Base-by-base conservation (phyloP, 2,888 invertebrate species). In the Troides oblongomaculatus region DNA sequence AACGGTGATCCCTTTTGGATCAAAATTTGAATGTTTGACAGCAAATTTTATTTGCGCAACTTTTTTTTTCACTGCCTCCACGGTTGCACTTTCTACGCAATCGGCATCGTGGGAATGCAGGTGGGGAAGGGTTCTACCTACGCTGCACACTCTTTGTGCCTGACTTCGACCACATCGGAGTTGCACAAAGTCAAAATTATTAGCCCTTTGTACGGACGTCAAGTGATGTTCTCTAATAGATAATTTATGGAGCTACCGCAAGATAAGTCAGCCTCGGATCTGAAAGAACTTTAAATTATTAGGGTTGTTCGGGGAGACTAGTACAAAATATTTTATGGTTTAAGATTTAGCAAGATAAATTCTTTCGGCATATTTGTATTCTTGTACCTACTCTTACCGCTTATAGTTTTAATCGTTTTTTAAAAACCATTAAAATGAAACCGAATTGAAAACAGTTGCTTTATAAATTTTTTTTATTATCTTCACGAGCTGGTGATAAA, bases 161-260 rank as follows among this genome's bases (percentile, higher is more conserved):
- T 74, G 76, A 76, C 74, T 81, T 78, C 78, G 76, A 78, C 76
- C 72, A 80, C 83, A 80, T 80, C 82, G 78, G 83, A 79, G 87
- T 92, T 91, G 92, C 90, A 92, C 90, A 91, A 90, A 90, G 87
- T 90, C 85, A 83, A 73, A 76, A 79, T 76, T 79, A 84, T 87
- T 84, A 79, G 81, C 80, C 84, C 80, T 85, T 92, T 92, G 90
- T 92, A 83, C 77, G 82, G 76, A 87, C 82, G 92, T 92, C 92
- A 88, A 88, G 85, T 85, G 87, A 89, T 86, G 85, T 89, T 89
- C 89, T 73, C 87, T 90, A 90, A 90, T 90, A 91, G 90, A 90
- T 91, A 90, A 92, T 92, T 92, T 92, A 92, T 92, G 85, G 83
- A 82, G 82, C 85, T 80, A 83, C 84, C 85, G 81, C 83, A 79